Percentiles rank a stretch among this genome's conserved stretches.
Conservation (phyloP, 2,113 vertebrate species). For the Cyphomyrus discorhynchus region DNA sequence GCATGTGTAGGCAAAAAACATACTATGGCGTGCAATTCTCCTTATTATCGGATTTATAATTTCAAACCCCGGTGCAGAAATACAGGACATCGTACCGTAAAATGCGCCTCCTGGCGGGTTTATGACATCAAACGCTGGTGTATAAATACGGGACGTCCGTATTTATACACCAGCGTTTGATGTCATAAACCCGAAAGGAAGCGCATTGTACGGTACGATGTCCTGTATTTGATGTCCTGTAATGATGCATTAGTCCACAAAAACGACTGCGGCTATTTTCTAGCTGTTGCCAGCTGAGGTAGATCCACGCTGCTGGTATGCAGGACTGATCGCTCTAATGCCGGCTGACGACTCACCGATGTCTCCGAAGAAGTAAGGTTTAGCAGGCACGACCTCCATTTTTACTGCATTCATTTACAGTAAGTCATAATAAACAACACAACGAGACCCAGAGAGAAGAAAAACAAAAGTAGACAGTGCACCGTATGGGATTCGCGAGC, state of each 20-base stretch:
- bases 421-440: not conserved
- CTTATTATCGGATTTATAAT: not conserved
- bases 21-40: not conserved
- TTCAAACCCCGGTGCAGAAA: not conserved
- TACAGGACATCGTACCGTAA: not conserved
- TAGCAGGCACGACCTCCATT: conserved; percentile 42
- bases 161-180: no score
- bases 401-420: not conserved
- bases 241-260: not conserved
- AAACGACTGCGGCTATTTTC: not conserved
- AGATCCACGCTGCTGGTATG: not conserved
- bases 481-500: not conserved
- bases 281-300: no score
- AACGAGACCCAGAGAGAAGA: not conserved
- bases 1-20: not conserved
- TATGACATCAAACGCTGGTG: not conserved
- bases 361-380: conserved; percentile 58
- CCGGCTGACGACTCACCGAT: conserved; percentile 54
- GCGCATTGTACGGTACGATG: no score
- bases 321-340: not conserved
- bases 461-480: not conserved
- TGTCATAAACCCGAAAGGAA: no score
- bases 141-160: not conserved
- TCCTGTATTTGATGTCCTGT: no score
- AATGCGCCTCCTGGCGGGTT: not conserved